Evolutionary conservation across 2,113 vertebrate genomes (phyloP), one percentile per base, ranked within the genome.

Genomic region (Oceanites oceanicus): DNA sequence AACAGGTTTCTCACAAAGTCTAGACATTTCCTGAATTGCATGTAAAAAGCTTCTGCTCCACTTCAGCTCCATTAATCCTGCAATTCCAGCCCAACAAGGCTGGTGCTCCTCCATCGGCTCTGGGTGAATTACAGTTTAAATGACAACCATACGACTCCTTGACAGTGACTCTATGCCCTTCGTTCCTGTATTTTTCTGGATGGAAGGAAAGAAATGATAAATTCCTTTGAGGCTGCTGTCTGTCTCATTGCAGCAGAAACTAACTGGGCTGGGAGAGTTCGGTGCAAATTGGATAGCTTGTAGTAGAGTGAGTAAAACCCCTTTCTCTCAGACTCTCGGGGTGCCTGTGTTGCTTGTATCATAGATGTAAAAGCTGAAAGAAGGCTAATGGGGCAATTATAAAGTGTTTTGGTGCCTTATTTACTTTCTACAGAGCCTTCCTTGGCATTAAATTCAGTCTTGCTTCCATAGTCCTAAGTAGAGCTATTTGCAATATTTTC

Each of bases 1-100:
- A 94, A 91, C 74, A 78, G 73, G 73, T 95, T 82, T 78, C 92
- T 96, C 90, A 74, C 75, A 40, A 81, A 96, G 97, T 97, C 97
- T 97, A 97, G 97, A 97, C 96, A 25, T 95, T n/a, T 92, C 96
- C 93, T 92, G 95, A 92, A 94, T 78, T 88, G 93, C 95, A 97
- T 97, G 95, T 66, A 94, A 93, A 96, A 92, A 94, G 38, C 90
- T 95, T 81, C 85, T 80, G 55, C 82, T 95, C 62, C 10, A 4
- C 91, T 95, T 86, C 89, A 91, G 80, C 73, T 58, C 95, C 95
- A 97, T 96, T 94, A 93, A 96, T 96, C 90, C 76, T 96, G 45
- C 59, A 77, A 4, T 56, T 94, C 65, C 65, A 77, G 62, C 74
- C 87, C 78, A 94, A 74, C 66, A 62, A 80, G 74, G 68, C 59